Base-by-base conservation (phyloP, 2,888 invertebrate genomes). In the Gymnoscelis rufifasciata region DNA sequence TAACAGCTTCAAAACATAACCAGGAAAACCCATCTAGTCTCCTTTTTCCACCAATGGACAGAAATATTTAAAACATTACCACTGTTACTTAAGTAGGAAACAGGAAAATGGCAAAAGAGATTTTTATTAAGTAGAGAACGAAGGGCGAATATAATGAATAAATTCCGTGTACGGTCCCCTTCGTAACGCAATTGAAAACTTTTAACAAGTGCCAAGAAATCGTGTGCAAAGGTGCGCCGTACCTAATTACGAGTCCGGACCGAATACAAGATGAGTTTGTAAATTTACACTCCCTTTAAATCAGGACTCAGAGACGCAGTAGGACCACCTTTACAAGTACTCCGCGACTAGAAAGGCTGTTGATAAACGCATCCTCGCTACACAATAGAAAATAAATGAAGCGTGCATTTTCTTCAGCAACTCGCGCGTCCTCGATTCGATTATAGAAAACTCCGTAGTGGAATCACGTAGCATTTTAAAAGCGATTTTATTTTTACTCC, bases 111-210 rank as follows among this genome's bases (percentile, higher is more conserved):
- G 83, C 82, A 79, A 81, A 80, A 72, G 68, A 75, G 74, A 69
- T 74, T 86, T 71, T 84, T 83, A 87, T 86, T 82, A 84, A 81
- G 78, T 74, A 73, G 74, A 72, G 71, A 69, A 67, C 66, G 68
- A 71, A 68, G 70, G 76, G 68, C 71, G 78, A 81, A 78, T 78
- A 81, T 84, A 86, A 87, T 84, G 87, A 88, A 88, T 88, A 88
- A 88, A 87, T 87, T 87, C 82, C 74, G 75, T 75, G 77, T 83
- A 75, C 80, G 78, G 77, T 66, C 71, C 75, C 59, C 76, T 73
- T 75, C 76, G 69, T 87, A 86, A 87, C 80, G 86, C 86, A 87
- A 88, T 88, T 87, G 88, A 87, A 87, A 88, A 87, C 83, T 87
- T 88, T 87, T 86, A 86, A 87, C 87, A 86, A 88, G 87, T 86